These are phyloP conservation scores for Habrosyne pyritoides DNA, from an alignment of 2,888 invertebrate species.

Conservation along the genomic window DNA sequence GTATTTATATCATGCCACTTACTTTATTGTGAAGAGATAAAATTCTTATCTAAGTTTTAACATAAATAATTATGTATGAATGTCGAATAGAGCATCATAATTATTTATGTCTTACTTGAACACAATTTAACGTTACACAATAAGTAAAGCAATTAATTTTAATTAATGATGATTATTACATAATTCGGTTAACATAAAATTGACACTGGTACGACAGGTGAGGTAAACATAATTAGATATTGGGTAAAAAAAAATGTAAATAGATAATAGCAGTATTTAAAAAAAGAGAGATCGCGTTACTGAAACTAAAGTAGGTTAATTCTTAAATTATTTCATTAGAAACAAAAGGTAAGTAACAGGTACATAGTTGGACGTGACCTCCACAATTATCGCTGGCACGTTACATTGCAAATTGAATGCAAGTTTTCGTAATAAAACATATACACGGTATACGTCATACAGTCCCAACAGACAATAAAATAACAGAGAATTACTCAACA, in stretches of 20 bases:
- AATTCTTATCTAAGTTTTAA: not conserved
- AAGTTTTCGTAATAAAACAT: slow-evolving; percentile 60
- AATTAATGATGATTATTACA: not conserved
- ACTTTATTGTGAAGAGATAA: not conserved
- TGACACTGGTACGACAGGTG: too few species aligned
- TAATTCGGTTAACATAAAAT: too few species aligned
- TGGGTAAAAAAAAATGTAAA: too few species aligned
- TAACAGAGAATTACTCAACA: slow-evolving; percentile 72
- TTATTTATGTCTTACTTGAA: slow-evolving; percentile 1
- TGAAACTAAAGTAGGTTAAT: slow-evolving; percentile 1
- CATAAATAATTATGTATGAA: not conserved
- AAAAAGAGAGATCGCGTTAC: not conserved
- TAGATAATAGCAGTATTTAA: not conserved
- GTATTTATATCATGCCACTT: not conserved
- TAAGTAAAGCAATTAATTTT: not conserved
- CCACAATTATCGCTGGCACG: slow-evolving; percentile 50
- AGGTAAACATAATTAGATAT: too few species aligned
- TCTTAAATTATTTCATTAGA: not conserved
- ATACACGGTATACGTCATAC: slow-evolving; percentile 4
- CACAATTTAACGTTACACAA: not conserved
- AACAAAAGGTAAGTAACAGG: slow-evolving; percentile 7
- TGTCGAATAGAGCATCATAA: not conserved
- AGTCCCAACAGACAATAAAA: slow-evolving; percentile 28
- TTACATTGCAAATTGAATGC: slow-evolving; percentile 56
- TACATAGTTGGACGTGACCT: slow-evolving; percentile 57